A percentile compares a stretch with the other conserved stretches of the same genome.
Evolutionary conservation across 2,888 invertebrate species (phyloP).

Genomic region (Eugnorisma glareosa): DNA sequence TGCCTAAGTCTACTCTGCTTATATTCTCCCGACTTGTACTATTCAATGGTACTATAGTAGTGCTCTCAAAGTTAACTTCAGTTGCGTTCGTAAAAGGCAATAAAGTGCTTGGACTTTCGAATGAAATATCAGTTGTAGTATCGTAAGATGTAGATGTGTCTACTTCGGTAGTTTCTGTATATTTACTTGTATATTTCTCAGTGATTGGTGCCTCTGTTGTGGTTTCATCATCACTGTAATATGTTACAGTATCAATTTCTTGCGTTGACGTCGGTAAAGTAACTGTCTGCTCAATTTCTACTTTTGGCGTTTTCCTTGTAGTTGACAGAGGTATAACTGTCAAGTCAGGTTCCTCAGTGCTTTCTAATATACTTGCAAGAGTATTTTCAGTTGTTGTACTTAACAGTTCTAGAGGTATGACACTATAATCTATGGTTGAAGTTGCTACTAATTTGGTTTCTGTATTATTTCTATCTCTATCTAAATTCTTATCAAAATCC

Average conservation of each 20-base stretch:
- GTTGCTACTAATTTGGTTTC: conserved; percentile 71
- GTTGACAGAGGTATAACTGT: conserved; percentile 85
- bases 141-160: conserved; percentile 32
- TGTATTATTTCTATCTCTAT: conserved; percentile 61
- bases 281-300: conserved; percentile 79
- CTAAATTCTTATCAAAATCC: conserved; percentile 65
- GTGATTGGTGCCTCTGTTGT: conserved; percentile 52
- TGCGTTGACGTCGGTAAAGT: conserved; percentile 77
- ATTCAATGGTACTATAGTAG: conserved; percentile 38
- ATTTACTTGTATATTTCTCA: conserved; percentile 50
- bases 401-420: conserved; percentile 85
- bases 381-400: conserved; percentile 85
- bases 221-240: conserved; percentile 63
- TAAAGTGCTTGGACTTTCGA: conserved; percentile 44
- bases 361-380: conserved; percentile 78
- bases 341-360: conserved; percentile 82
- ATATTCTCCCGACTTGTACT: conserved; percentile 38
- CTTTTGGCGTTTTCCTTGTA: conserved; percentile 74
- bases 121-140: conserved; percentile 53
- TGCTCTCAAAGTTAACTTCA: conserved; percentile 44
- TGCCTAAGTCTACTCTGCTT: conserved; percentile 61
- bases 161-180: conserved; percentile 47
- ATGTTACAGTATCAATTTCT: conserved; percentile 64
- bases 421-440: conserved; percentile 79
- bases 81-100: conserved; percentile 41